Base-by-base conservation (phyloP, 2,888 invertebrate genomes). In the Drosophila nr. fundita region DNA sequence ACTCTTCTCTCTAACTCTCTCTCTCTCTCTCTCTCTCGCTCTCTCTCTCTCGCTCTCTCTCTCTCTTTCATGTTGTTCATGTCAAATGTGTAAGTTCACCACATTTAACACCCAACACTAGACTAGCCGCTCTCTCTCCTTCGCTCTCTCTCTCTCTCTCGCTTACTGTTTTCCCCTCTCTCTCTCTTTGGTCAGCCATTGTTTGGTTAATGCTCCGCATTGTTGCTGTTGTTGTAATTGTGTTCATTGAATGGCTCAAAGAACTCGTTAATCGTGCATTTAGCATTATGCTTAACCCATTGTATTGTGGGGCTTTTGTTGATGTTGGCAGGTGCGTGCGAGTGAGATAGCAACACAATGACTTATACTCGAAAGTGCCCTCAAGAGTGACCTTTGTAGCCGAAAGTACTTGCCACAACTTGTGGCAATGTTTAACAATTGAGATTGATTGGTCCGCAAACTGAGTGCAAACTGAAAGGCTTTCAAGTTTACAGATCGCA, bases 221-320 rank as follows among this genome's bases (percentile, higher is more conserved):
- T 54, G 54, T 62, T 73, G 57, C 49, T 49, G 54, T 34, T 49
- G 24, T 11, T 30, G 50, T 66, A 53, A 32, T 30, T 60, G 68
- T 36, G 40, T 15, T 29, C 18, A 40, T 49, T 65, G 65, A 65
- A 63, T 63, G 64, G 32, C 65, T 65, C 65, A 64, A 74, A 76
- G 65, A 59, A 42, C 58, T 58, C 74, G 81, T 83, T 82, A 82
- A 78, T 82, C 84, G 84, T 67, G 75, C 82, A 81, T 81, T 83
- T 81, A 73, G 68, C 75, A 71, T 81, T 68, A 68, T 62, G 76
- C 29, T 65, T 45, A 52, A 64, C 15, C 64, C 57, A 61, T 78
- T 77, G 75, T 70, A 45, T 48, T 65, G 36, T 36, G 29, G 7
- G 11, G 27, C 55, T 40, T 15, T 42, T 54, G 60, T 24, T 30